Percentiles rank a stretch among this genome's conserved stretches.
Evolutionary conservation across 2,888 invertebrate genomes (phyloP).

Genomic region (Tiphia femorata): DNA sequence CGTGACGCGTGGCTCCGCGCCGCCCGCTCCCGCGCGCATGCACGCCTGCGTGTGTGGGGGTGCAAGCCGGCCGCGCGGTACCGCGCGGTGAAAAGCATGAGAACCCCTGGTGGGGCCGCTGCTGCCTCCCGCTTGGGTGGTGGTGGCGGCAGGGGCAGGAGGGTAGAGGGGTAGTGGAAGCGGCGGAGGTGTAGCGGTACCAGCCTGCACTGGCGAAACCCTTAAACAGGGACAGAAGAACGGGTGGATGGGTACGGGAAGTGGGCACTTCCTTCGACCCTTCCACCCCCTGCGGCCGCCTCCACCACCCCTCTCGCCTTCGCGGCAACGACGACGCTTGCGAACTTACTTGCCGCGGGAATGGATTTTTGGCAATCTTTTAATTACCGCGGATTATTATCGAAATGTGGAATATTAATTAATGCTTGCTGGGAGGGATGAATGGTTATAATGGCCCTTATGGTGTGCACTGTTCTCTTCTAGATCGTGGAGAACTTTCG

Average conservation of each 20-base stretch:
- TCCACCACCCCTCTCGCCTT: conserved; percentile 22
- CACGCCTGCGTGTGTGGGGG: conserved; percentile 20
- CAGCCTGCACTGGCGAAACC: conserved; percentile 46
- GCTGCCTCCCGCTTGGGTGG: conserved; percentile 17
- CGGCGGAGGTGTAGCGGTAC: conserved; percentile 47
- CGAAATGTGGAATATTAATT: not conserved
- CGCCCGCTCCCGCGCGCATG: conserved; percentile 37
- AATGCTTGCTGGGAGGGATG: not conserved
- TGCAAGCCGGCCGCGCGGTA: not conserved
- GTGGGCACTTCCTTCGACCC: conserved; percentile 39
- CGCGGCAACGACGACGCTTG: too few species aligned
- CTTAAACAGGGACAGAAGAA: conserved; percentile 45
- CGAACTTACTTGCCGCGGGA: too few species aligned
- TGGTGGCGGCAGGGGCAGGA: conserved; percentile 25
- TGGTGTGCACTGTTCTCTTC: too few species aligned
- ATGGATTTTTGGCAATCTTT: conserved; percentile 27
- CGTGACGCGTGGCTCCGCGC: conserved; percentile 55
- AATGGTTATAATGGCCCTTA: too few species aligned
- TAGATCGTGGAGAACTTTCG: too few species aligned
- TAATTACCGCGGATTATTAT: not conserved
- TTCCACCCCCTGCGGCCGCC: conserved; percentile 15
- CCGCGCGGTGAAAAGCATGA: conserved; percentile 34
- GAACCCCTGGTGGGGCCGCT: conserved; percentile 47
- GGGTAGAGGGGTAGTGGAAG: conserved; percentile 25
- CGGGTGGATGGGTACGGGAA: conserved; percentile 39